phyloP scores from a whole-genome alignment of 2,888 invertebrate genomes.

The Drosophila dives region DNA sequence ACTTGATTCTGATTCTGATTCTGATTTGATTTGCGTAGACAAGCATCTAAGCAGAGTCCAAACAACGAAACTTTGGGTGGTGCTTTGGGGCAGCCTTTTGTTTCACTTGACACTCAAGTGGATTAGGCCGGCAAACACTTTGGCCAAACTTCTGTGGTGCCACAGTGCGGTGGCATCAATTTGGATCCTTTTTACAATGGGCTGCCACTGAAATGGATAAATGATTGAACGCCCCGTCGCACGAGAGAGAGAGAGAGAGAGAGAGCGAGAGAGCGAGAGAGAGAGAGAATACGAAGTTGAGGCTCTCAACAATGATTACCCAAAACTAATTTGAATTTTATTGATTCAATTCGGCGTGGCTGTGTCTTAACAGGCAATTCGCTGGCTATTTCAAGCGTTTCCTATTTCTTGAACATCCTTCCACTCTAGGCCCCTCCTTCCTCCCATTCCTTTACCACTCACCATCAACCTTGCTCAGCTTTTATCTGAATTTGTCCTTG shows the following conservation, averaged over 20 bases:
- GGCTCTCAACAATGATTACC: constrained; percentile 69
- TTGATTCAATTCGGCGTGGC: constrained; percentile 67
- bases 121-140: constrained; percentile 66
- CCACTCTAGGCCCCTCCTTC: background rate
- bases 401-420: constrained; percentile 18
- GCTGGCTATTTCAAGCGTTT: constrained; percentile 20
- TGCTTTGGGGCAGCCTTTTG: constrained; percentile 44
- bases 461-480: constrained; percentile 7
- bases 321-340: constrained; percentile 83
- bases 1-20: constrained; percentile 83
- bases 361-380: constrained; percentile 51
- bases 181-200: constrained; percentile 53
- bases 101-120: constrained; percentile 65
- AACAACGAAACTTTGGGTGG: constrained; percentile 9
- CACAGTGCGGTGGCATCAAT: constrained; percentile 41
- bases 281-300: constrained; percentile 10
- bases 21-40: constrained; percentile 83
- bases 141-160: constrained; percentile 49
- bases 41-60: constrained; percentile 60
- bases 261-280: background rate
- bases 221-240: constrained; percentile 68
- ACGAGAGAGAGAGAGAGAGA: constrained; percentile 6
- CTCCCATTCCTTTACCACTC: background rate
- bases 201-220: constrained; percentile 72
- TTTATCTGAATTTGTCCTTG: constrained; percentile 58